phyloP scores from a whole-genome alignment of 2,888 invertebrate species.

The Acholoe squamosa region DNA sequence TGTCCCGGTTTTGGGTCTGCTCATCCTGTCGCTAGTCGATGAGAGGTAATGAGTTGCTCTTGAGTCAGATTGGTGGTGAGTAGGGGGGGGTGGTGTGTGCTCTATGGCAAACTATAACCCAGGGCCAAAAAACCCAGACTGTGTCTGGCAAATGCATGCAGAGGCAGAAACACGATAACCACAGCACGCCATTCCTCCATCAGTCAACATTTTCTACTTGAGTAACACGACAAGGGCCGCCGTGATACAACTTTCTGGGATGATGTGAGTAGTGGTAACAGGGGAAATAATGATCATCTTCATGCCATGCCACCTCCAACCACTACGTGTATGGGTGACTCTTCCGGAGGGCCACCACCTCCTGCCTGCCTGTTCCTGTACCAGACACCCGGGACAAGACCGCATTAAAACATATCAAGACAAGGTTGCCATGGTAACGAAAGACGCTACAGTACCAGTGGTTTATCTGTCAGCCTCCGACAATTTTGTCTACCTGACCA shows the following conservation, averaged over 20 bases:
- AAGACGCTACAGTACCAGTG: no score
- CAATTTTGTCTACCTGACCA: no score
- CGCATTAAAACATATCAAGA: no score
- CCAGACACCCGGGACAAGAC: no score
- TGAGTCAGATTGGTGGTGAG: not conserved
- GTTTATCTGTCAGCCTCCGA: no score
- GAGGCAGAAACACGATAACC: conserved; percentile 6
- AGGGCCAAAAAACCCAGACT: not conserved
- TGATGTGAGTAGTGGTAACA: no score
- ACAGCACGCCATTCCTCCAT: not conserved
- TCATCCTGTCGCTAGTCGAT: not conserved
- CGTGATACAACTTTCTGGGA: not conserved
- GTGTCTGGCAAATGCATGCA: not conserved
- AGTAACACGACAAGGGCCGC: conserved; percentile 1
- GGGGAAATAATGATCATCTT: no score
- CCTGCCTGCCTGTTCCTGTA: no score
- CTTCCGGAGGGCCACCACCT: no score
- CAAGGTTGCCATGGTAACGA: no score
- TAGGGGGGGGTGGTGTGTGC: not conserved
- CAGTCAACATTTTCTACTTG: not conserved
- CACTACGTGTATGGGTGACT: no score
- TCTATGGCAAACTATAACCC: not conserved
- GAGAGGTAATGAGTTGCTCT: not conserved
- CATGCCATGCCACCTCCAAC: no score
- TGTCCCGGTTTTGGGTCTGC: not conserved